Evolutionary conservation across 2,113 vertebrate genomes (phyloP).

Genomic region (Tautogolabrus adspersus): DNA sequence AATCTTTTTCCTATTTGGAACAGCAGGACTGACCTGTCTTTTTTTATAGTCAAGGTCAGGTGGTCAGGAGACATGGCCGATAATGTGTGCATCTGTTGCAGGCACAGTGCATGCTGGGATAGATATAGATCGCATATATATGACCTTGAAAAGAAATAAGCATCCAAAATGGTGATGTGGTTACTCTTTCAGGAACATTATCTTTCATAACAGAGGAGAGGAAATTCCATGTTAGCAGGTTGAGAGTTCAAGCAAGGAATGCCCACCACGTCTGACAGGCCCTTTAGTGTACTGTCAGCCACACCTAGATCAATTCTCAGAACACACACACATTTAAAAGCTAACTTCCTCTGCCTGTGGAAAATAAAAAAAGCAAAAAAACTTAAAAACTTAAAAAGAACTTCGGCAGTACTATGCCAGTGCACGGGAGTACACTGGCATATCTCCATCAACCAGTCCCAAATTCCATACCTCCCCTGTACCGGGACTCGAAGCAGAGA

Average conservation of each 20-base stretch:
- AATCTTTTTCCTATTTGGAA: constrained; percentile 36
- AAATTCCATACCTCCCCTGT: too few species aligned
- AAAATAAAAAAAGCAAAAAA: too few species aligned
- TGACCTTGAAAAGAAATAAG: not conserved
- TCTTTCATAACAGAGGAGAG: constrained; percentile 8
- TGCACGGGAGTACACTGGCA: too few species aligned
- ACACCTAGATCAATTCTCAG: not conserved
- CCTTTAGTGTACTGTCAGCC: not conserved
- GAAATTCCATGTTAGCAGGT: constrained; percentile 10
- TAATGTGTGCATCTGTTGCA: not conserved
- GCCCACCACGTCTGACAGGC: too few species aligned
- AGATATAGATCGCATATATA: not conserved
- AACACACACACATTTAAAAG: constrained; percentile 15
- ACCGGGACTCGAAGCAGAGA: too few species aligned
- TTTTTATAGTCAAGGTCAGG: not conserved
- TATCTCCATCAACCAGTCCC: too few species aligned
- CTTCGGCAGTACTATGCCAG: too few species aligned
- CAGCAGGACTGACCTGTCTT: constrained; percentile 27
- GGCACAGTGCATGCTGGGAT: not conserved
- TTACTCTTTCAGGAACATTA: too few species aligned
- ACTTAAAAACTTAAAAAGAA: too few species aligned
- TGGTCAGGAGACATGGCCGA: constrained; percentile 3
- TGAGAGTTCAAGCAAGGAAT: too few species aligned
- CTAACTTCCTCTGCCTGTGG: not conserved
- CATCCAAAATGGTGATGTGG: constrained; percentile 4